Base-by-base conservation (phyloP, 2,888 invertebrate species). In the Peribatodes rhomboidaria region DNA sequence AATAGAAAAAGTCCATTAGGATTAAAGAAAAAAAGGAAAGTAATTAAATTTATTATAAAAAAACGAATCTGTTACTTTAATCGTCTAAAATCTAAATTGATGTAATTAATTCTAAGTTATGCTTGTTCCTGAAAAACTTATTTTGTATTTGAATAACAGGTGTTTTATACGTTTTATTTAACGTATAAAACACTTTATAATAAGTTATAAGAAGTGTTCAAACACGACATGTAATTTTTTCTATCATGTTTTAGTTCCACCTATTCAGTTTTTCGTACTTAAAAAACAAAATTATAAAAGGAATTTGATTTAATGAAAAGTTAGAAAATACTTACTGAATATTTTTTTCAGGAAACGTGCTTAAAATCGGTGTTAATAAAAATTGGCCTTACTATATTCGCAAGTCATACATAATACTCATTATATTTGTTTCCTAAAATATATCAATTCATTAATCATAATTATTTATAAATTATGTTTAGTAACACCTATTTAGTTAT, bases 361-460 rank as follows among this genome's bases (percentile, higher is more conserved):
- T 65, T 60, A 22, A 37, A 50, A 47, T 61, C 46, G 47, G 22
- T 47, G 56, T 61, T 65, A 52, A 37, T 46, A 46, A 42, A 65
- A 58, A 54, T 58, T 61, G 57, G 58, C 57, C 58, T 60, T 61
- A 52, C 47, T 66, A 41, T 57, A 59, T 65, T 60, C 56, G 59
- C 55, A 77, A 72, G 65, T 74, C 73, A 79, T 79, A 83, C 27
- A 27, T 27, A 27, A 84, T 84, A 84, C 84, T 84, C 84, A 88
- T 76, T 73, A 76, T 73, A 11, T 78, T 79, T 73, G 83, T 85
- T 84, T 87, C 85, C 85, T 87, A 83, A 80, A 50, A 44, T 50
- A 14, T 55, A 60, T 37, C 31, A 31, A 56, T 49, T 50, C 50
- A 50, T 50, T n/a, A 50, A 35, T 47, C 37, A 55, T 59, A 55